Conservation (phyloP, 2,113 vertebrate genomes). For the Seriola aureovittata region DNA sequence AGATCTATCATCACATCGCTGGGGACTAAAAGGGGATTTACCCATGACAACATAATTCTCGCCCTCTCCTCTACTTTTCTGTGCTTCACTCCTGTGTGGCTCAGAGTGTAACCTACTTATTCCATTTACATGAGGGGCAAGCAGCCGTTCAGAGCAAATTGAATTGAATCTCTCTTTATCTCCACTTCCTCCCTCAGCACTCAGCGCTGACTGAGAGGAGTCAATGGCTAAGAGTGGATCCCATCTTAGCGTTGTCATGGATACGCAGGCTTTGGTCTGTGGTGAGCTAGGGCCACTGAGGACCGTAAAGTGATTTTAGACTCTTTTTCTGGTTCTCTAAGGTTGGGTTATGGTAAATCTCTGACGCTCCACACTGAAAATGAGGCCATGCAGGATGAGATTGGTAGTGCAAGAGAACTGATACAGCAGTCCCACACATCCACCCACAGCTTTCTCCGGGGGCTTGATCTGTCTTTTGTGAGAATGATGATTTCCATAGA, state of each 20-base stretch:
- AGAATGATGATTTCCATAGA: constrained; percentile 59
- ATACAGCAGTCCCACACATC: constrained; percentile 67
- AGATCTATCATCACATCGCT: constrained; percentile 39
- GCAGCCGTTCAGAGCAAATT: constrained; percentile 71
- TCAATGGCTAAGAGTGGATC: constrained; percentile 76
- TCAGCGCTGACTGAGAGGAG: constrained; percentile 72
- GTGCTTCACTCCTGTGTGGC: constrained; percentile 43
- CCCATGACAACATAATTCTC: constrained; percentile 50
- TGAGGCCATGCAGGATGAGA: constrained; percentile 54
- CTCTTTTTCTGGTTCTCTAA: constrained; percentile 52
- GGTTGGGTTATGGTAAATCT: constrained; percentile 66
- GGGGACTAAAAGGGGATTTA: constrained; percentile 31
- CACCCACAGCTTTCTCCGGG: constrained; percentile 61
- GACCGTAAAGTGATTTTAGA: constrained; percentile 75
- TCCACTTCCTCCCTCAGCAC: constrained; percentile 72
- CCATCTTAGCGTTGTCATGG: constrained; percentile 81
- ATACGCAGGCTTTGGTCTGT: constrained; percentile 76
- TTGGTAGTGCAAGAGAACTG: constrained; percentile 36
- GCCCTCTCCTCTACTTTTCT: constrained; percentile 11
- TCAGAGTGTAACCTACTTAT: constrained; percentile 69
- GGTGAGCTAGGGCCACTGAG: constrained; percentile 64
- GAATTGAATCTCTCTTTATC: constrained; percentile 79
- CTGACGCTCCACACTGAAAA: constrained; percentile 53
- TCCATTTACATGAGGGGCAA: constrained; percentile 74
- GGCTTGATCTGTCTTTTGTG: constrained; percentile 67